Evolutionary conservation across 2,113 vertebrate species (phyloP), one percentile per base, ranked within the genome.

Genomic region (Aphelocoma coerulescens): DNA sequence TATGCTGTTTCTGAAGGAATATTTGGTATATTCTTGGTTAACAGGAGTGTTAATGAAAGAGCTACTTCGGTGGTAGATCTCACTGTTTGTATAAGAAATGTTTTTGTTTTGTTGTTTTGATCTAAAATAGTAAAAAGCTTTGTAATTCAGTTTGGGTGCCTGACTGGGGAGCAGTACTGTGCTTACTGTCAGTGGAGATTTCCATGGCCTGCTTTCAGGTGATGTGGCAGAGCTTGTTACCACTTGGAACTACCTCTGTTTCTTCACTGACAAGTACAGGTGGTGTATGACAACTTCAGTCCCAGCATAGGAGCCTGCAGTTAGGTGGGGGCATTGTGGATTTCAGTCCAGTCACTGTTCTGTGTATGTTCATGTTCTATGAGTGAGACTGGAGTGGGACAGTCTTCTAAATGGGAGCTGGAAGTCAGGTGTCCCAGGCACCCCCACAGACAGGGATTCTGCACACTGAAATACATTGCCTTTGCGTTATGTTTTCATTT

Each of bases 401-500:
- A n/a, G 57, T 48, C 32, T 77, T 74, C 24, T 81, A 18, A 88
- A 49, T 17, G 51, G 35, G 59, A 71, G 24, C 51, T 71, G 63
- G 33, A 35, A 46, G 23, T 62, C 63, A 32, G 43, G 28, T 65
- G 67, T 74, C 57, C n/a, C 28, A 5, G 23, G 48, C 23, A 65
- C 49, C 39, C 16, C 22, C 32, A 5, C 2, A 6, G 65, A 23
- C n/a, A n/a, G 62, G 37, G 44, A 30, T 68, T 78, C 32, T 84
- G 39, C 2, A 2, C 7, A 3, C 30, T 54, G 68, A 51, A 58
- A 27, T 72, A 13, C 3, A 17, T 33, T 3, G 1, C 37, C 43
- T 52, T 71, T 44, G 32, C 0, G 0, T 77, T 51, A 8, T 0
- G 0, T 46, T 71, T 73, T 37, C 30, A 3, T 58, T 46, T 65